A percentile compares a stretch with the other conserved stretches of the same genome.
phyloP scores from a whole-genome alignment of 2,888 invertebrate genomes.

The Patella caerulea region DNA sequence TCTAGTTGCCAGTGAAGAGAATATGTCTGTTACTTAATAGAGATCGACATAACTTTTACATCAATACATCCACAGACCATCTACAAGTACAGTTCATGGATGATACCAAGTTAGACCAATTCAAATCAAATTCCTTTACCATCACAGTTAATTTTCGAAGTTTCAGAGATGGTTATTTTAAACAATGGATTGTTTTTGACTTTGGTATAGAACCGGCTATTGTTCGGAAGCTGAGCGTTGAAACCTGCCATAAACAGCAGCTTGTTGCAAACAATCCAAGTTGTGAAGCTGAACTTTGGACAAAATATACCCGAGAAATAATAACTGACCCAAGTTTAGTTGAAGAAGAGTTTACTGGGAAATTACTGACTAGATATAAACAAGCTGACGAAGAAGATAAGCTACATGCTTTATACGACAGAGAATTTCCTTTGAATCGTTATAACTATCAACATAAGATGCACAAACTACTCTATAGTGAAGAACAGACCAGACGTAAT shows the following conservation, averaged over 20 bases:
- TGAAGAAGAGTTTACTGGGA: slow-evolving; percentile 33
- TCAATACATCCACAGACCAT: too few relatives aligned
- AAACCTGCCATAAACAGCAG: slow-evolving; percentile 47
- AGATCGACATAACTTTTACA: slow-evolving; percentile 60
- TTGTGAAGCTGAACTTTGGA: slow-evolving; percentile 66
- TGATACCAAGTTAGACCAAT: too few relatives aligned
- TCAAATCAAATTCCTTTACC: too few relatives aligned
- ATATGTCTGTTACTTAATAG: slow-evolving; percentile 63
- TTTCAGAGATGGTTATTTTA: slow-evolving; percentile 67
- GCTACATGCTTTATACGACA: slow-evolving; percentile 60
- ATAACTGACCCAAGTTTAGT: slow-evolving; percentile 40
- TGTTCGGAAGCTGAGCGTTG: slow-evolving; percentile 61
- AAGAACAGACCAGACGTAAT: slow-evolving; percentile 61
- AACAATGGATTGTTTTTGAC: slow-evolving; percentile 66
- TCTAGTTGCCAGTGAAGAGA: slow-evolving; percentile 51
- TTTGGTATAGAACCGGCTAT: slow-evolving; percentile 62
- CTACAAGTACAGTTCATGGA: too few relatives aligned
- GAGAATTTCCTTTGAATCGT: slow-evolving; percentile 57
- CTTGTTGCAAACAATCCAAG: slow-evolving; percentile 46
- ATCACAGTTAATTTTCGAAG: too few relatives aligned
- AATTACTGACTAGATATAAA: slow-evolving; percentile 55
- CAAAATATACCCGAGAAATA: slow-evolving; percentile 60
- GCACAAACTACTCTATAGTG: slow-evolving; percentile 65
- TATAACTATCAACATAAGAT: slow-evolving; percentile 69
- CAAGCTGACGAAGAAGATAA: slow-evolving; percentile 54